A percentile compares a stretch with the other conserved stretches of the same genome.
These are phyloP conservation scores for Epizoanthus illoricatus DNA, from an alignment of 92 coral and sea anemone genomes.

Conservation along the genomic window DNA sequence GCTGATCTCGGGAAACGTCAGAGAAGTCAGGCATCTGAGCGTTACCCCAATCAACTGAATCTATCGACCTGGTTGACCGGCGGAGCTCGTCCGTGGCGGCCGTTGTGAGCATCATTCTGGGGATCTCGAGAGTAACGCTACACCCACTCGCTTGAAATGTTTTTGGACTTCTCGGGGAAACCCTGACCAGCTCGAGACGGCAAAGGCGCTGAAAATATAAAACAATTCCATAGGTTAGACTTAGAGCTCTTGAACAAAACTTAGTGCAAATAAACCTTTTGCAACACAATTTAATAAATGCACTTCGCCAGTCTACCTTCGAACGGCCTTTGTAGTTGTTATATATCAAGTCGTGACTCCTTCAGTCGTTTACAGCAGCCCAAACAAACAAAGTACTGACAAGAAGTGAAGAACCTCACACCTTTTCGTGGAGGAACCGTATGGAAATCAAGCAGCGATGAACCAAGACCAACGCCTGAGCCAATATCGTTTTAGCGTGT, in stretches of 20 bases:
- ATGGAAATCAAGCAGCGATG: not conserved
- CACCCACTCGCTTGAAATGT: not conserved
- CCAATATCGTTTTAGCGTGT: not conserved
- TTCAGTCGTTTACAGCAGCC: not conserved
- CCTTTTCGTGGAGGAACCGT: not conserved
- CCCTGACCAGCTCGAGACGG: not conserved
- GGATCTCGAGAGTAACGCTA: no score
- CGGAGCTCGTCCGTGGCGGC: constrained; percentile 11
- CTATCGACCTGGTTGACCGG: constrained; percentile 14
- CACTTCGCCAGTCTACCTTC: not conserved
- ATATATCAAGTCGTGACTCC: not conserved
- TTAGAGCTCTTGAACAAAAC: constrained; percentile 2
- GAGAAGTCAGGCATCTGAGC: constrained; percentile 58
- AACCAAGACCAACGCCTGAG: not conserved
- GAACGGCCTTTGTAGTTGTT: not conserved
- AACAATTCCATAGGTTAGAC: not conserved
- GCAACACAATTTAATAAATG: not conserved
- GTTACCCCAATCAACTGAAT: constrained; percentile 32
- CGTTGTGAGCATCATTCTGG: not conserved
- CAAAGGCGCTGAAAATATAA: not conserved
- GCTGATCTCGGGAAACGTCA: constrained; percentile 54
- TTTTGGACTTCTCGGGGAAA: not conserved
- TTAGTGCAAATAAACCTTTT: not conserved
- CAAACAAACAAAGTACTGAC: not conserved
- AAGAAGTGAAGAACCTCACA: not conserved